These are phyloP conservation scores for Adelosebastes latens DNA, from an alignment of 2,797 vertebrate species.

Conservation along the genomic window DNA sequence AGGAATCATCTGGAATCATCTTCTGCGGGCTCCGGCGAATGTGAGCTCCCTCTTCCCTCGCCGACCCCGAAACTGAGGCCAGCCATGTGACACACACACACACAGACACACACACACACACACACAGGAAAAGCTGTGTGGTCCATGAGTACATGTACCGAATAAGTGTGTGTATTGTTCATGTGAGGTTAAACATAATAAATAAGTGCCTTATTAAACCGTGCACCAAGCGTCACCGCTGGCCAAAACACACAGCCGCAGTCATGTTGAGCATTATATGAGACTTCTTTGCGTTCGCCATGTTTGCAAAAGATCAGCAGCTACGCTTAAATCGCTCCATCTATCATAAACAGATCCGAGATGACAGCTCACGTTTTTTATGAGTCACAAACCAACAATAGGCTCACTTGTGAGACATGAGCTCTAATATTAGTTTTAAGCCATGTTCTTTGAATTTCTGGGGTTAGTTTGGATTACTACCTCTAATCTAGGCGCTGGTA, in stretches of 20 bases:
- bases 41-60: slow-evolving; percentile 47
- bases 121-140: slow-evolving; percentile 33
- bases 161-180: slow-evolving; percentile 27
- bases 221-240: neutral
- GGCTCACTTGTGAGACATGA: slow-evolving; percentile 78
- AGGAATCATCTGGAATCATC: slow-evolving; percentile 80
- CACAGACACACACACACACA: slow-evolving; percentile 11
- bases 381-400: slow-evolving; percentile 76
- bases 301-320: slow-evolving; percentile 72
- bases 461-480: slow-evolving; percentile 79
- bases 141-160: slow-evolving; percentile 6
- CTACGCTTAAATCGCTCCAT: slow-evolving; percentile 64
- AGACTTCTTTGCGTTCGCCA: slow-evolving; percentile 41
- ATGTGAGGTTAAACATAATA: slow-evolving; percentile 26
- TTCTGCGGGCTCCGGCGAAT: slow-evolving; percentile 56
- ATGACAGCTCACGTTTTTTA: slow-evolving; percentile 68
- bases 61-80: slow-evolving; percentile 45
- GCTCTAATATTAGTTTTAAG: slow-evolving; percentile 81
- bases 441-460: slow-evolving; percentile 78
- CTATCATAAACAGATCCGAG: slow-evolving; percentile 68
- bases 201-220: slow-evolving; percentile 45
- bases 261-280: slow-evolving; percentile 34
- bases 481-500: slow-evolving; percentile 72
- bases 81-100: slow-evolving; percentile 30
- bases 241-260: slow-evolving; percentile 33